Evolutionary conservation across 2,888 invertebrate species (phyloP), one percentile per base, ranked within the genome.

Genomic region (Lepas anatifera): DNA sequence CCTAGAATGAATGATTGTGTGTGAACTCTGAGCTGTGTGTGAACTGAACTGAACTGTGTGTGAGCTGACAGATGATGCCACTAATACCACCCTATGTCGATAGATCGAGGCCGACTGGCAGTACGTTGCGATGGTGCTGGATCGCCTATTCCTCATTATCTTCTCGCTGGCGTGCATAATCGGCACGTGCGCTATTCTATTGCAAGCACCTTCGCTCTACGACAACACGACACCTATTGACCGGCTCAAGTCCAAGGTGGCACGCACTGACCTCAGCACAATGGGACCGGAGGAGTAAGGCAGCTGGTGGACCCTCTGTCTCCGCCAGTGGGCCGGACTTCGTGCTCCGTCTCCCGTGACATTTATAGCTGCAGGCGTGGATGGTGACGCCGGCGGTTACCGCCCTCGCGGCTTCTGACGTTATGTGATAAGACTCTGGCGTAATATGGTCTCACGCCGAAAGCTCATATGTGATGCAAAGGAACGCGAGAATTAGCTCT

Each of bases 71-170:
- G n/a, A n/a, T n/a, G n/a, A n/a, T n/a, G n/a, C n/a, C n/a, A n/a
- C n/a, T n/a, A n/a, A n/a, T n/a, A n/a, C n/a, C n/a, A n/a, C n/a
- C n/a, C n/a, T n/a, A n/a, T n/a, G n/a, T n/a, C n/a, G n/a, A n/a
- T 82, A 91, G 90, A 90, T 91, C 68, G 90, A 90, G 81, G 92
- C 94, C 81, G 95, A 95, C 83, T 95, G 95, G 95, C 95, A 95
- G 80, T 95, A 93, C 82, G 93, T 95, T 52, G 95, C 95, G 70
- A 92, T 95, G 91, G 95, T 95, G 64, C 83, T 95, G 76, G 95
- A 95, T 80, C 85, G 95, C 70, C 84, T 95, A 71, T 95, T 95
- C 81, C 85, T 95, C 64, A 93, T 92, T 89, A 93, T 95, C 79
- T 95, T 95, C 81, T 92, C 94, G 22, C 82, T 93, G 75, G 92